Conservation (phyloP, 2,113 vertebrate species). For the Erinaceus europaeus region DNA sequence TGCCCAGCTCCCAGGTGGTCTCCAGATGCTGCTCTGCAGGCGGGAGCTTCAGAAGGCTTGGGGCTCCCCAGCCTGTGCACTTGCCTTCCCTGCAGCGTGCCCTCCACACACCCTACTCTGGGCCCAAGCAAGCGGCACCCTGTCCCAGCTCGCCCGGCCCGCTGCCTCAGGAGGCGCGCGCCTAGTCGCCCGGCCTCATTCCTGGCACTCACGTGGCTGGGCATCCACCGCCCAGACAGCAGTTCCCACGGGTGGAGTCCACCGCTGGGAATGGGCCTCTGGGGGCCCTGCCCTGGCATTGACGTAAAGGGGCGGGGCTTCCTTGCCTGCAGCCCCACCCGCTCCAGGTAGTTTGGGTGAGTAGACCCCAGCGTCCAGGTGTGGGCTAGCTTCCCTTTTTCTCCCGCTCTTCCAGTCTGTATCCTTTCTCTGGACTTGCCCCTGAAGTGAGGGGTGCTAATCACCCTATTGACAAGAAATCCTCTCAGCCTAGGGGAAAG, state of each 20-base stretch:
- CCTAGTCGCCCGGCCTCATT: conserved; percentile 15
- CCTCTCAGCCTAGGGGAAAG: neutral
- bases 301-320: conserved; percentile 3
- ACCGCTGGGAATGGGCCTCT: neutral
- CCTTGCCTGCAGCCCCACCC: neutral
- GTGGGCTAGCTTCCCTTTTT: neutral
- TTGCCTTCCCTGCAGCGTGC: neutral
- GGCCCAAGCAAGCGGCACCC: neutral
- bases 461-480: too few relatives aligned
- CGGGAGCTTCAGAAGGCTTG: neutral
- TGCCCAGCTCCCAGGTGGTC: neutral
- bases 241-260: conserved; percentile 65
- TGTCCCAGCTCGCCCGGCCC: neutral
- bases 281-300: neutral
- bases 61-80: neutral
- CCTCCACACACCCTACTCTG: neutral
- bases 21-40: neutral
- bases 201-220: neutral
- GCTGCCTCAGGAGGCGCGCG: neutral
- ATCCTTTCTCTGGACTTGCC: neutral
- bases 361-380: neutral
- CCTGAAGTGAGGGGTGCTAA: neutral
- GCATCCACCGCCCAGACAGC: conserved; percentile 42
- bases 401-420: neutral
- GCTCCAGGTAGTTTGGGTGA: accelerated